phyloP scores from a whole-genome alignment of 2,113 vertebrate genomes.

The Psammodynastes pulverulentus region DNA sequence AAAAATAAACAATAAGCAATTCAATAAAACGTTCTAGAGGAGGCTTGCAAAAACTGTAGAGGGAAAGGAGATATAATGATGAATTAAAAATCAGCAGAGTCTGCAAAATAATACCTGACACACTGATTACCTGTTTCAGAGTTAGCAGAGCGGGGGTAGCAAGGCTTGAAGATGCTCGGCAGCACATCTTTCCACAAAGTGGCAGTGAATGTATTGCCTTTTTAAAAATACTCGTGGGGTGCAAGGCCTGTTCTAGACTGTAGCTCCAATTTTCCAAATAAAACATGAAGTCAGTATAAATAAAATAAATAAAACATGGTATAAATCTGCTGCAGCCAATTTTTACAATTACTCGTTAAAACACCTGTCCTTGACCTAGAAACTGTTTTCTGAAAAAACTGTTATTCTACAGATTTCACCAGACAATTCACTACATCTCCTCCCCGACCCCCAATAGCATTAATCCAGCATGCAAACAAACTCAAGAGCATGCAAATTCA shows the following conservation, averaged over 20 bases:
- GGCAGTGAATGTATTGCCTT: not conserved
- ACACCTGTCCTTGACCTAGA: not conserved
- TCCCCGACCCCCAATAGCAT: not conserved
- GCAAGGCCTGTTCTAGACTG: not conserved
- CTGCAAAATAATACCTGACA: not conserved
- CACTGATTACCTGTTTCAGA: not conserved
- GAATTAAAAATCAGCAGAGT: not conserved
- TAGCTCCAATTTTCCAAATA: not conserved
- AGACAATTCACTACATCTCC: not conserved
- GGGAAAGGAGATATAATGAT: not conserved
- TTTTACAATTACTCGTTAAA: not conserved
- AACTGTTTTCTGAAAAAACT: not conserved
- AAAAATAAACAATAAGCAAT: not conserved
- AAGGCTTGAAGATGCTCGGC: not conserved
- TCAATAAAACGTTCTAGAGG: accelerated
- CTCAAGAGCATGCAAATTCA: not conserved
- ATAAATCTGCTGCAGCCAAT: not conserved
- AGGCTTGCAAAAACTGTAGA: not conserved
- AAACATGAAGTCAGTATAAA: not conserved
- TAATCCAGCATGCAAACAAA: not conserved
- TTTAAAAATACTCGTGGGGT: not conserved
- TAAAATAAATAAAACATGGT: not conserved
- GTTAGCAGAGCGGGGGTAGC: not conserved
- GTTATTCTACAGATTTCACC: not conserved
- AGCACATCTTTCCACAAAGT: not conserved